These are phyloP conservation scores for Dynastes maya DNA, from an alignment of 2,888 invertebrate species.

Conservation along the genomic window DNA sequence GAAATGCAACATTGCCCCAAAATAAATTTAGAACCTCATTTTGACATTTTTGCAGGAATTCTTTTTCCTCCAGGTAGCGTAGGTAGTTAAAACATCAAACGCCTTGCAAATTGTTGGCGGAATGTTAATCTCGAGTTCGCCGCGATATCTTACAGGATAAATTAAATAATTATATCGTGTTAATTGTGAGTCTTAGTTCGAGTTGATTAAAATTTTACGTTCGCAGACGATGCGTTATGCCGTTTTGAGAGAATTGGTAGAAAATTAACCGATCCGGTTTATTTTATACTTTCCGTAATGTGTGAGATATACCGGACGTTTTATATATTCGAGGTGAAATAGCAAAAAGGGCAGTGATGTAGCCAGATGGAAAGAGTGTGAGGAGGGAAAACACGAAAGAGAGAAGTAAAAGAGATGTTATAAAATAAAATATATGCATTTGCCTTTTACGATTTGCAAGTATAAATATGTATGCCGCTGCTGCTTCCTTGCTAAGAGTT, in stretches of 20 bases:
- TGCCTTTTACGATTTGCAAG: constrained; percentile 18
- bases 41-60: not conserved
- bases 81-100: constrained; percentile 3
- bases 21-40: no score
- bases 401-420: not conserved
- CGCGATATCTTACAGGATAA: constrained; percentile 26
- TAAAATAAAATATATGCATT: constrained; percentile 40
- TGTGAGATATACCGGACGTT: constrained; percentile 37
- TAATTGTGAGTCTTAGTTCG: constrained; percentile 37
- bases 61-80: not conserved
- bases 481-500: not conserved
- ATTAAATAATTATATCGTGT: constrained; percentile 47
- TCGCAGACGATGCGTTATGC: constrained; percentile 39
- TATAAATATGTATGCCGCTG: constrained; percentile 30
- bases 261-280: constrained; percentile 46
- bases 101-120: constrained; percentile 24
- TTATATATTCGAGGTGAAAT: constrained; percentile 31
- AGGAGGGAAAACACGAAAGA: constrained; percentile 1
- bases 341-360: not conserved
- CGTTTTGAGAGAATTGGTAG: constrained; percentile 37
- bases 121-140: constrained; percentile 31
- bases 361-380: not conserved
- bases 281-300: constrained; percentile 45
- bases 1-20: not conserved
- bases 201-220: constrained; percentile 50